A percentile compares a stretch with the other conserved stretches of the same genome.
These are phyloP conservation scores for Motacilla tschutschensis DNA, from an alignment of 2,113 vertebrate genomes.

Conservation along the genomic window DNA sequence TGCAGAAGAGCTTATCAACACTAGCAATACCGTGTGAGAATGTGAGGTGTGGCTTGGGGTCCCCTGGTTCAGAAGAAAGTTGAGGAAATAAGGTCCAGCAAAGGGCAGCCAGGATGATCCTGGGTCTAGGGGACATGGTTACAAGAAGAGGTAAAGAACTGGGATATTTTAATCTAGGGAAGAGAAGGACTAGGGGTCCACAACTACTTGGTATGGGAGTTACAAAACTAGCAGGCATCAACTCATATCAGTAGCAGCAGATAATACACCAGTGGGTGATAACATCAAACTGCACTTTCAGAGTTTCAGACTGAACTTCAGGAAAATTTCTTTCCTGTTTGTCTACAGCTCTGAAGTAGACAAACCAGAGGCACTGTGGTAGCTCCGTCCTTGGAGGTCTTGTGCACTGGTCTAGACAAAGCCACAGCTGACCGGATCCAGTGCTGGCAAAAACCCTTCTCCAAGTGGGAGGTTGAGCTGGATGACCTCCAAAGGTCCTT, in stretches of 20 bases:
- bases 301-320: background rate
- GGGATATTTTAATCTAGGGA: background rate
- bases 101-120: background rate
- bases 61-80: background rate
- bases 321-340: background rate
- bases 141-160: background rate
- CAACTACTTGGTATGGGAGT: background rate
- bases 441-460: background rate
- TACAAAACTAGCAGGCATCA: background rate
- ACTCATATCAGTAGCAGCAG: background rate
- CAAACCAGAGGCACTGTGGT: background rate
- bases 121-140: background rate
- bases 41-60: background rate
- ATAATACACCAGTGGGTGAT: background rate
- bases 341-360: background rate
- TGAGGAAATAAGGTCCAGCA: background rate
- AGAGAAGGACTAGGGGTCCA: background rate
- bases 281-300: background rate
- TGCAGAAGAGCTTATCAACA: background rate
- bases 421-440: conserved; percentile 7
- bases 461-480: conserved; percentile 21
- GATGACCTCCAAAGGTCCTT: conserved; percentile 16
- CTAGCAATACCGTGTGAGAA: background rate
- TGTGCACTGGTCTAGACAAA: conserved; percentile 29
- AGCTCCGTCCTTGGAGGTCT: conserved; percentile 14